Base-by-base conservation (phyloP, 2,888 invertebrate species). In the Agrenia bidenticulata region DNA sequence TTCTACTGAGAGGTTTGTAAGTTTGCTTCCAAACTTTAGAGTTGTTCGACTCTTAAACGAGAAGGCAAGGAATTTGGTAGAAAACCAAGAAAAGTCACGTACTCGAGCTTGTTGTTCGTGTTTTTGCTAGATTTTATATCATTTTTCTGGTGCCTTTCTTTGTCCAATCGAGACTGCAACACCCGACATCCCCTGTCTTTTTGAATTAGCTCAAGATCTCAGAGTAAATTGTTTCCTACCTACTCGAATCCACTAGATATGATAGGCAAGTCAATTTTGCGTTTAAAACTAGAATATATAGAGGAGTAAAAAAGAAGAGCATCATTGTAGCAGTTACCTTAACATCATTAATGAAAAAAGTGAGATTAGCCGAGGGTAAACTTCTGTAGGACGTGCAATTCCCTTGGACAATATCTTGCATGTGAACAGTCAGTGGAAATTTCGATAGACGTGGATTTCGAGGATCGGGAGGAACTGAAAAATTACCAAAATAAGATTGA, bases 321-420 rank as follows among this genome's bases (percentile, higher is more conserved):
- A n/a, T n/a, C n/a, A n/a, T 17, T 19, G 4, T 15, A n/a, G 45
- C 5, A 17, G 13, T 58, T 41, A 58, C 58, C 58, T 58, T 58
- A 23, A 15, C 41, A 2, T 88, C 88, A 78, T 89, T 89, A 77
- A 89, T 88, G 80, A 87, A 88, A 89, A 89, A 89, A 79, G 87
- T 87, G 32, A 89, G 84, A 68, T 86, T 83, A 19, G 89, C 88
- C 23, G 88, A 87, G 26, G 89, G 89, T 79, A 87, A 87, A 66
- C 89, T 89, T 78, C 87, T 85, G 41, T 88, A 88, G 41, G 89
- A 89, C 41, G 89, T 88, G 80, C 89, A 89, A 80, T 89, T 89
- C 70, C 89, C 81, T 78, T 85, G 86, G 77, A 89, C 82, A 67
- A 84, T 85, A 78, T 89, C 89, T 49, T 88, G 88, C 79, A 86